Evolutionary conservation across 2,797 vertebrate species (phyloP), one percentile per base, ranked within the genome.

Genomic region (Labeo calbasu): DNA sequence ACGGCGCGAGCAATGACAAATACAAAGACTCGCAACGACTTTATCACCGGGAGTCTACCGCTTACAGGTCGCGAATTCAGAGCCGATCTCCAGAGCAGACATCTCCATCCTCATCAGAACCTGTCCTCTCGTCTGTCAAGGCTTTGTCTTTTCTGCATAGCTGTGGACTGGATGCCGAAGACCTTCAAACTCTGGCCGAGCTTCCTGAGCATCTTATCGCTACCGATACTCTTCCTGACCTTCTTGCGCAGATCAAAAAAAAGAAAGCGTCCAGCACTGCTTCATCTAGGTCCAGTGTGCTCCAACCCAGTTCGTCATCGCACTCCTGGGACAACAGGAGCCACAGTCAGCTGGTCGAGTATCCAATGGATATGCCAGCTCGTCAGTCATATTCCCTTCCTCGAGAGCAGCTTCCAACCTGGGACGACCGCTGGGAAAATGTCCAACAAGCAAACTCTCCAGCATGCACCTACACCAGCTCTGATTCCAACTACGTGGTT

Each of bases 151-250:
- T 96, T 91, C 90, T 96, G 68, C 92, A 69, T 83, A 95, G 93
- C 89, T 94, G 92, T 28, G 94, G 94, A 11, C 89, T 95, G 81
- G 93, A 95, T 23, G 87, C 92, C 11, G 76, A 72, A 0, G 94
- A 95, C 68, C 87, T 95, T 82, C 87, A 92, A n/a, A 82, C 92
- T 21, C 90, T 95, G 5, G 93, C 94, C 1, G 84, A 94, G 79
- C 88, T 95, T 14, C 94, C 94, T 0, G 94, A 94, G 79, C 91
- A 94, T 36, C 87, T 92, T 73, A 91, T 95, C 25, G 94, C 92
- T 0, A 79, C 94, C 0, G 93, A 95, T 68, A 91, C 91, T 0
- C 92, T 95, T 82, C 93, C 95, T 2, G 89, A 88, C 0, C 83
- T 95, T 59, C 93, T 95, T 70, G 77, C 87, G 5, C 90, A 94